Evolutionary conservation across 2,113 vertebrate genomes (phyloP).

Genomic region (Amphiprion percula): DNA sequence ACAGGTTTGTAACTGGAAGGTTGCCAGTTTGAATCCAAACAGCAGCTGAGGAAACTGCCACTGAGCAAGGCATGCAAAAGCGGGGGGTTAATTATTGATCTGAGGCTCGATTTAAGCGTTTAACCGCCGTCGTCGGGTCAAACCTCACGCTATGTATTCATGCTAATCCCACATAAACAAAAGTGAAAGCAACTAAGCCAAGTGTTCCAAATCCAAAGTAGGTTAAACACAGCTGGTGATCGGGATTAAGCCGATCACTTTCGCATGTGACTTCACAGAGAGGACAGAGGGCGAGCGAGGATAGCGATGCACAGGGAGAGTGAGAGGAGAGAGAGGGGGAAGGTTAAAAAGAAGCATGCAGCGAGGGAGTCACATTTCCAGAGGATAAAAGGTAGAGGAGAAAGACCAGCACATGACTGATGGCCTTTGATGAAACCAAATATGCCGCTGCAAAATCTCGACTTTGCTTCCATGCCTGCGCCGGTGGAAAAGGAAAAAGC

Average conservation of each 20-base stretch:
- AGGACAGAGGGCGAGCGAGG: conserved; percentile 47
- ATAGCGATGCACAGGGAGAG: conserved; percentile 20
- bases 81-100: not conserved
- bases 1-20: conserved; percentile 27
- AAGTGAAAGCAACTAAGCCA: conserved; percentile 48
- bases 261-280: conserved; percentile 73
- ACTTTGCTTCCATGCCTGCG: conserved; percentile 44
- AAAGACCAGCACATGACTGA: conserved; percentile 67
- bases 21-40: conserved; percentile 42
- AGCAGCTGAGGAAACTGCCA: conserved; percentile 8
- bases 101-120: not conserved
- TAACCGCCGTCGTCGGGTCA: conserved; percentile 16
- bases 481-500: conserved; percentile 11
- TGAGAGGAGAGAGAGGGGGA: conserved; percentile 6
- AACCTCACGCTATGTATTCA: conserved; percentile 33
- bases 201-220: conserved; percentile 66
- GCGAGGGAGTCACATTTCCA: conserved; percentile 69
- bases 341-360: conserved; percentile 60
- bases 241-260: conserved; percentile 77
- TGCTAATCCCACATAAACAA: conserved; percentile 59
- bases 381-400: conserved; percentile 69
- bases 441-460: conserved; percentile 56
- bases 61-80: conserved; percentile 17
- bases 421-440: conserved; percentile 74
- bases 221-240: conserved; percentile 79